A percentile compares a stretch with the other conserved stretches of the same genome.
Evolutionary conservation across 2,888 invertebrate genomes (phyloP).

Genomic region (Priocnemis perturbator): DNA sequence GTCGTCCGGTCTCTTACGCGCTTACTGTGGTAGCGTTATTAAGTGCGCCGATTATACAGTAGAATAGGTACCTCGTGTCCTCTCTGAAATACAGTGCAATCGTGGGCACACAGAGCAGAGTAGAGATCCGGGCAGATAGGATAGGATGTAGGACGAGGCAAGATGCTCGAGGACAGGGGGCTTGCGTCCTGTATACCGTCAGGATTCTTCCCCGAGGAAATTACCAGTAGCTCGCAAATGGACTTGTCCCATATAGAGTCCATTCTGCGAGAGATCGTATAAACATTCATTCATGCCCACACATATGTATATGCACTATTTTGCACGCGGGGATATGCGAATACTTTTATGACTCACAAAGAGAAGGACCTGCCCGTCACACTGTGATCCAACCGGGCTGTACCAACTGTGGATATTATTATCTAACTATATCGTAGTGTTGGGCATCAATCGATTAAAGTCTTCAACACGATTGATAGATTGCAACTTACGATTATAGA

Average conservation of each 20-base stretch:
- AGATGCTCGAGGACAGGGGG: too few relatives aligned
- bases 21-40: slow-evolving; percentile 30
- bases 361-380: too few relatives aligned
- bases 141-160: too few relatives aligned
- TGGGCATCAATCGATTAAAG: too few relatives aligned
- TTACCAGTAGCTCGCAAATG: slow-evolving; percentile 50
- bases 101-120: slow-evolving; percentile 10
- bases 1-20: slow-evolving; percentile 16
- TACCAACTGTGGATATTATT: too few relatives aligned
- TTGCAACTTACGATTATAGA: too few relatives aligned
- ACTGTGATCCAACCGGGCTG: too few relatives aligned
- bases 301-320: background rate
- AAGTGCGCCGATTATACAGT: slow-evolving; percentile 46
- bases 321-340: background rate
- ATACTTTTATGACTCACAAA: too few relatives aligned
- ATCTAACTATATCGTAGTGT: too few relatives aligned
- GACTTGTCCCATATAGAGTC: slow-evolving; percentile 36
- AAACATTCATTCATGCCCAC: too few relatives aligned
- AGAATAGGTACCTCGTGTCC: slow-evolving; percentile 32
- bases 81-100: slow-evolving; percentile 37
- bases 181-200: background rate
- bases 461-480: too few relatives aligned
- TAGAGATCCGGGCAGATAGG: background rate
- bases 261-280: background rate
- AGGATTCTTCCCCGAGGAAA: slow-evolving; percentile 65